Evolutionary conservation across 2,113 vertebrate genomes (phyloP).

Genomic region (Apteryx mantelli): DNA sequence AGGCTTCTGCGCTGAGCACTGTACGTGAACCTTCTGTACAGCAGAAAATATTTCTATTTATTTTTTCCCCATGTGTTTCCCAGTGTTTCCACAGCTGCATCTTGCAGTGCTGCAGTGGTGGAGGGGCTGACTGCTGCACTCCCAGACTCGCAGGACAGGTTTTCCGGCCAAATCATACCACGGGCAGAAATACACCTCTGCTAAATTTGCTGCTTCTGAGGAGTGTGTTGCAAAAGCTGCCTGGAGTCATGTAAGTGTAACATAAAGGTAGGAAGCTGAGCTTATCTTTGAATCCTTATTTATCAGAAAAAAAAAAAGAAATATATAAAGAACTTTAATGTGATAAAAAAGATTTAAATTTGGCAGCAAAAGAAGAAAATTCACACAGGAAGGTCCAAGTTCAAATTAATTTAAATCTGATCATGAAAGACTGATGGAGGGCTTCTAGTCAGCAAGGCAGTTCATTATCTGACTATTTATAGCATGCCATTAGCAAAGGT

Average conservation of each 20-base stretch:
- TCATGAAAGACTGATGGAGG: neutral
- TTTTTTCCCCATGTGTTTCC: neutral
- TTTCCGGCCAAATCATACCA: neutral
- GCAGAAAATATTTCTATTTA: neutral
- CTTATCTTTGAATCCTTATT: neutral
- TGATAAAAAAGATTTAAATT: fast-evolving
- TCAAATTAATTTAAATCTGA: neutral
- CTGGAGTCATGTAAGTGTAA: neutral
- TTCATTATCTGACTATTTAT: neutral
- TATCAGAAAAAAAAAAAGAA: neutral
- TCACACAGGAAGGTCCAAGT: neutral
- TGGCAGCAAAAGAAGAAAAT: neutral
- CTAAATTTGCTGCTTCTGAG: neutral
- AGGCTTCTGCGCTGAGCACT: neutral
- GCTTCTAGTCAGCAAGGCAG: neutral
- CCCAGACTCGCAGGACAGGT: neutral
- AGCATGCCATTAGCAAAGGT: fast-evolving
- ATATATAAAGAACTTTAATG: neutral
- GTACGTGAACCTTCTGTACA: neutral
- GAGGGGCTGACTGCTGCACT: neutral
- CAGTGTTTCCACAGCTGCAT: neutral
- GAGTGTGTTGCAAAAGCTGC: neutral
- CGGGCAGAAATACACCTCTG: neutral
- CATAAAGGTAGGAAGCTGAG: neutral
- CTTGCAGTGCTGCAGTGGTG: neutral